Base-by-base conservation (phyloP, 2,797 vertebrate species). In the Premnoplex brunnescens region DNA sequence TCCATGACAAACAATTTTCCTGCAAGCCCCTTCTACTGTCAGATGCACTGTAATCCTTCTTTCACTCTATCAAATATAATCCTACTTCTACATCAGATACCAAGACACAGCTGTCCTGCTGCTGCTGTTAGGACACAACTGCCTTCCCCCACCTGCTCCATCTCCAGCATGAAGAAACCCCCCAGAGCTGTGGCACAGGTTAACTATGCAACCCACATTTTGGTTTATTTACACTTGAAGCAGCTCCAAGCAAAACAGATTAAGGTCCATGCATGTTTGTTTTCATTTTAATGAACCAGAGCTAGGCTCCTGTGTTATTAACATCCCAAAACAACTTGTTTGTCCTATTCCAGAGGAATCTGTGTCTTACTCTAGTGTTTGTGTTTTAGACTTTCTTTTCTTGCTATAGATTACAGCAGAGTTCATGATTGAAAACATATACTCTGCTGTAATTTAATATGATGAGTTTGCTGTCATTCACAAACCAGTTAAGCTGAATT, bases 1-100 rank as follows among this genome's bases (percentile, higher is more conserved):
- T 96, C 95, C 93, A 81, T 3, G 9, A 36, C 80, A 96, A 94
- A 90, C 84, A 89, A 79, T 96, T 96, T 96, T 94, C 76, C 82
- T 91, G 81, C 81, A 81, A 95, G 64, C 39, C 84, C 56, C 84
- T 58, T 96, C 67, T 62, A 83, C 92, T 94, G 68, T 94, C 86
- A 89, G 86, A 97, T 85, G 89, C 56, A 74, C 76, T 24, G 15
- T 97, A 97, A 96, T 96, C 96, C 92, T 91, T 79, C 93, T 94
- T 95, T 94, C 90, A 52, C 43, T 82, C 84, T 86, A 69, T 88
- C 83, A 80, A 49, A 96, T 92, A 91, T 95, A 97, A 97, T 97
- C 92, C 85, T 88, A 43, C 64, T 95, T 79, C 84, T 60, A 23
- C 71, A 93, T 92, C 77, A 92, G 92, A 92, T 80, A 91, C 23